phyloP scores from a whole-genome alignment of 2,797 vertebrate species.

The Microctenopoma stevenorrisi region DNA sequence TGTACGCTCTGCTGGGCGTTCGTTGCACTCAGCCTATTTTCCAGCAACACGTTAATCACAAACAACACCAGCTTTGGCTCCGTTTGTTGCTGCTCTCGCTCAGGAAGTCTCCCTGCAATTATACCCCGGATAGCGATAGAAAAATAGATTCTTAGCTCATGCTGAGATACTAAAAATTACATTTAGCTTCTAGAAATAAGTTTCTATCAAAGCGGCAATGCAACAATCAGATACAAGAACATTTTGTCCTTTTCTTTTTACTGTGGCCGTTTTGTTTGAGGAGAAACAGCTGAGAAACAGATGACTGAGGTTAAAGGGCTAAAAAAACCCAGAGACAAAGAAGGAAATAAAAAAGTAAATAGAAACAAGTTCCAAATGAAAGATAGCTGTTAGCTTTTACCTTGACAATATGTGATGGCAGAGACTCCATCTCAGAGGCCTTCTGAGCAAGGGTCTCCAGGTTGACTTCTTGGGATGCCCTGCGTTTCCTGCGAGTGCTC shows the following conservation, averaged over 20 bases:
- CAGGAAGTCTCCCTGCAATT: conserved; percentile 72
- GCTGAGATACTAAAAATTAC: conserved; percentile 33
- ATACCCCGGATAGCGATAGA: conserved; percentile 46
- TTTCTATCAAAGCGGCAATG: conserved; percentile 25
- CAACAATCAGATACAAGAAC: conserved; percentile 13
- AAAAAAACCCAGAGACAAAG: conserved; percentile 4
- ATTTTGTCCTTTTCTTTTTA: conserved; percentile 30
- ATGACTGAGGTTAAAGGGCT: conserved; percentile 17
- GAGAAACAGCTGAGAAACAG: conserved; percentile 37
- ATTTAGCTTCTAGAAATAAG: conserved; percentile 16
- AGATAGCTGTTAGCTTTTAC: conserved; percentile 68
- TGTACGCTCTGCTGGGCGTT: conserved; percentile 29
- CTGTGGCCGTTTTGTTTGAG: conserved; percentile 15
- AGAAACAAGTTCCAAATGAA: background rate
- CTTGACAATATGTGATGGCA: conserved; percentile 81
- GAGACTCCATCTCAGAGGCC: conserved; percentile 94
- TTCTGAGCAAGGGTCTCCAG: conserved; percentile 96
- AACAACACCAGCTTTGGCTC: conserved; percentile 68
- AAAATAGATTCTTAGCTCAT: conserved; percentile 40
- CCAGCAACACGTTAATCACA: conserved; percentile 65
- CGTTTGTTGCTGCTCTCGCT: conserved; percentile 61
- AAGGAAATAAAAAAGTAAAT: background rate
- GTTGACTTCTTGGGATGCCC: conserved; percentile 95
- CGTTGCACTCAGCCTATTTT: conserved; percentile 58
- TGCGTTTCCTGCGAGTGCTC: conserved; percentile 89